Evolutionary conservation across 2,113 vertebrate genomes (phyloP).

Genomic region (Elaphurus davidianus): DNA sequence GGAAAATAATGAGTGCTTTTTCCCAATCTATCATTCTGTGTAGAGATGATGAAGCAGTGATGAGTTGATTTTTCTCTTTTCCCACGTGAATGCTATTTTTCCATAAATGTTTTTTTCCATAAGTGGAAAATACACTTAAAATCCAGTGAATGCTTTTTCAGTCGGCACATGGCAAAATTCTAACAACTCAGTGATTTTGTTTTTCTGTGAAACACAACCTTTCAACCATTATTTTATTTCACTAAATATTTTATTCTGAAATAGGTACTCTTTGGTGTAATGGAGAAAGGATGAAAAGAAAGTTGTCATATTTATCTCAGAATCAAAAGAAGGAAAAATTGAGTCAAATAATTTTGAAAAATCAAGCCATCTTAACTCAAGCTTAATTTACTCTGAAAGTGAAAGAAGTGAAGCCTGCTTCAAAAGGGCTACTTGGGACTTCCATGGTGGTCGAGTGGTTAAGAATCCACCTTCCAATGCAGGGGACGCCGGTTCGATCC

Average conservation of each 20-base stretch:
- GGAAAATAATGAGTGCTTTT: neutral
- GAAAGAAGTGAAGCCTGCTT: neutral
- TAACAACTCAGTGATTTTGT: neutral
- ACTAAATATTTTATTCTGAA: neutral
- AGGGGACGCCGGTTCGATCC: neutral
- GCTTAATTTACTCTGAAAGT: neutral
- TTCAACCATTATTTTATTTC: neutral
- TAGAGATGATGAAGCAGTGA: neutral
- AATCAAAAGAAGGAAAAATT: neutral
- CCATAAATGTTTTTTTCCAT: conserved; percentile 17
- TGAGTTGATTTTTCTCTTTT: conserved; percentile 23
- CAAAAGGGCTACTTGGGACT: neutral
- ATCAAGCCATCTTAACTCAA: neutral
- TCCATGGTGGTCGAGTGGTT: accelerated
- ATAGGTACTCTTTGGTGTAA: neutral
- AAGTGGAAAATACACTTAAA: conserved; percentile 51
- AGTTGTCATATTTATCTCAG: neutral
- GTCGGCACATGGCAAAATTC: neutral
- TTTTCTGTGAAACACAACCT: neutral
- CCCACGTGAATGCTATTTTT: conserved; percentile 18
- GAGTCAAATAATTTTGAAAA: neutral
- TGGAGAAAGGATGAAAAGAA: neutral
- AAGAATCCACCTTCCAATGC: neutral
- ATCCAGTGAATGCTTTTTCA: neutral
- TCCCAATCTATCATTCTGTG: neutral